Evolutionary conservation across 2,113 vertebrate genomes (phyloP), one percentile per base, ranked within the genome.

Genomic region (Puma concolor): DNA sequence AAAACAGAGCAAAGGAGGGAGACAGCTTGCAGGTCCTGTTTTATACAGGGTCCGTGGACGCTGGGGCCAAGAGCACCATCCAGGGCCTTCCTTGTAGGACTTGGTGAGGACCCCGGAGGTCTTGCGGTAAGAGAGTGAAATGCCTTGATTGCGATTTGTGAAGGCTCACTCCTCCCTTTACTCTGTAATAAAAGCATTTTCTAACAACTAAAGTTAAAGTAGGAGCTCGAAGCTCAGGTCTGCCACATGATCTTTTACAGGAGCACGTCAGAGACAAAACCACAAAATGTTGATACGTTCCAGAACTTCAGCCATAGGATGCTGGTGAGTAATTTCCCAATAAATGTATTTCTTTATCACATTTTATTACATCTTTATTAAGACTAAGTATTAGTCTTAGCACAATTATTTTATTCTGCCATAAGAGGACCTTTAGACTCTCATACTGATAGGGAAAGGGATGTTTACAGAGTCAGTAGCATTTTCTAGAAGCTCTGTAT

Each of bases 11-110:
- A 52, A 13, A 67, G 23, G 11, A 50, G 50, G n/a, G 11, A 63
- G 44, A 29, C 12, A 74, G 31, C 63, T n/a, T 6, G 38, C 19
- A 41, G 23, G n/a, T 52, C 11, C 25, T 10, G 10, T 52, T 44
- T 66, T 13, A 1, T 13, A 6, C 2, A 0, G 60, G 2, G 25
- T 9, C 15, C 44, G 7, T 44, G 36, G 36, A 86, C 4, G 0
- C 29, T 7, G 3, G 10, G 23, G n/a, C 17, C 52, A 19, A 19
- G 15, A 38, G 15, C n/a, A 31, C 7, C 29, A 25, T 5, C 23
- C 7, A 7, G 29, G 15, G 71, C 19, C 44, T 11, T 50, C 19
- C 44, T 11, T 50, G 41, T 1, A 3, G 21, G 57, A 19, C 67
- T 54, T 5, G 8, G 54, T 23, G 25, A 50, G 41, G 83, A 88